phyloP scores from a whole-genome alignment of 2,888 invertebrate species.

The Chrysina gloriosa region DNA sequence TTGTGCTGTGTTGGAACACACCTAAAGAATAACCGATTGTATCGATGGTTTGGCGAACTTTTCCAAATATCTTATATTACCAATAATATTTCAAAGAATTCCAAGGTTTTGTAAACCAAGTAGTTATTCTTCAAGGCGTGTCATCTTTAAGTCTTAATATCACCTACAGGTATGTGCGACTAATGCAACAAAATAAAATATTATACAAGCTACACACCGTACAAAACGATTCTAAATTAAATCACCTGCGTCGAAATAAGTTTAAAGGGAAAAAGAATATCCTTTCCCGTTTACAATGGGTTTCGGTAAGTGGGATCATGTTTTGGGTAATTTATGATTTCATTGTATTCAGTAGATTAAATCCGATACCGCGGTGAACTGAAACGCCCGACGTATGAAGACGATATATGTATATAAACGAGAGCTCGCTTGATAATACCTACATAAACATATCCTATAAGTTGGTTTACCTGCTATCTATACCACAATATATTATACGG shows the following conservation, averaged over 20 bases:
- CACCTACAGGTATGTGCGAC: not conserved
- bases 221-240: conserved; percentile 29
- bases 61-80: too few relatives aligned
- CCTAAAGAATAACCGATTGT: too few relatives aligned
- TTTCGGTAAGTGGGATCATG: conserved; percentile 41
- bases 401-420: not conserved
- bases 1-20: too few relatives aligned
- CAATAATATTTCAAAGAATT: too few relatives aligned
- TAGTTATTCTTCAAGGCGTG: too few relatives aligned
- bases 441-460: not conserved
- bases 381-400: not conserved
- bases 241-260: conserved; percentile 35
- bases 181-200: not conserved
- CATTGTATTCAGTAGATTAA: conserved; percentile 40
- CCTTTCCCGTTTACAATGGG: conserved; percentile 39
- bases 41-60: too few relatives aligned
- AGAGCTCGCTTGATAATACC: not conserved
- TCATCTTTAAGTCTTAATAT: too few relatives aligned
- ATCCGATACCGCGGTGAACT: conserved; percentile 8
- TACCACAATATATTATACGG: too few relatives aligned
- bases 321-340: conserved; percentile 44
- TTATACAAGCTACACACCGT: not conserved
- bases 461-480: too few relatives aligned
- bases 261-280: conserved; percentile 15
- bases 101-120: too few relatives aligned